Base-by-base conservation (phyloP, 2,113 vertebrate species). In the Melanerpes aurifrons region DNA sequence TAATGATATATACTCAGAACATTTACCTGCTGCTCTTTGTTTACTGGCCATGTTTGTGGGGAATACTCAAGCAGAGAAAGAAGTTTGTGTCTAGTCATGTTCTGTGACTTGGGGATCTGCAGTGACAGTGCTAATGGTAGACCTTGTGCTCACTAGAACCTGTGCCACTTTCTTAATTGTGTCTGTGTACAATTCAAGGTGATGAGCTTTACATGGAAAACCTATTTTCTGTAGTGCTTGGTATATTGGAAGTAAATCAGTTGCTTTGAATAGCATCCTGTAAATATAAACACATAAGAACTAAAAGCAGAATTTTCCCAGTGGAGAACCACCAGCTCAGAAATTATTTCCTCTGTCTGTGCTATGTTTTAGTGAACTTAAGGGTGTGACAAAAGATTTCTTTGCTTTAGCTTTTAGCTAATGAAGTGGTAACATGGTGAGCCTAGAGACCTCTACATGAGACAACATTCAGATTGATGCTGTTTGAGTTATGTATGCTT, bases 81-180 rank as follows among this genome's bases (percentile, higher is more conserved):
- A 28, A 22, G 6, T 15, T 8, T 3, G 8, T 50, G 15, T 35
- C 21, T 22, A 15, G 54, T 63, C 15, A 22, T 1, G 0, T 25
- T 47, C 22, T 0, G 0, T 20, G 25, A 19, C 22, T 3, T 40
- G 40, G n/a, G 54, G 25, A 8, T 19, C 59, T 37, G 16, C 0
- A 0, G 22, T 31, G 22, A 22, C 24, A 26, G 5, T 17, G 43
- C 61, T 73, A 10, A 15, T 11, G 14, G 50, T 37, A 45, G 48
- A 26, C 15, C 17, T 7, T 22, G 12, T 47, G 58, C 48, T 68
- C n/a, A 3, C 48, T 59, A 25, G 6, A 80, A 40, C 12, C n/a
- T 35, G 12, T 48, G 43, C 45, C 3, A 3, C 32, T n/a, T 35
- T 28, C 64, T 15, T 48, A 11, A 13, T 62, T 59, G 63, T 17